Conservation (phyloP, 1,140 invertebrate genomes). For the Heliconius hewitsoni region DNA sequence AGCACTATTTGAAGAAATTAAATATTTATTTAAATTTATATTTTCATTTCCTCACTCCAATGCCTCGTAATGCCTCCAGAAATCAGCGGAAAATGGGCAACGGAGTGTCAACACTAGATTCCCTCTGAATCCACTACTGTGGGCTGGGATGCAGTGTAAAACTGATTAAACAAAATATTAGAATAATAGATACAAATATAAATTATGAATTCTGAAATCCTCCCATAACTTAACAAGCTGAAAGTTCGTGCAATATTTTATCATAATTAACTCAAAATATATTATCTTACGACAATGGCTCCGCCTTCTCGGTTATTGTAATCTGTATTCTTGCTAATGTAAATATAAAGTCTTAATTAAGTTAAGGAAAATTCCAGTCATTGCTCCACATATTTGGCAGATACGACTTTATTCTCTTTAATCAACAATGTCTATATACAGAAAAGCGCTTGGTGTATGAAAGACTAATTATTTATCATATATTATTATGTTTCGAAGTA, state of each 20-base stretch:
- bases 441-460: background rate
- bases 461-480: background rate
- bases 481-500: no score
- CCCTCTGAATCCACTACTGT: no score
- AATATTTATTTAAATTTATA: no score
- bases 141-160: no score
- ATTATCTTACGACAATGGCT: conserved; percentile 22
- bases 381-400: conserved; percentile 15
- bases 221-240: conserved; percentile 21
- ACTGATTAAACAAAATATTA: background rate
- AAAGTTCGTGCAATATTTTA: conserved; percentile 23
- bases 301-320: conserved; percentile 16
- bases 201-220: background rate
- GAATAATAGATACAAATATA: background rate
- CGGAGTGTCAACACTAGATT: no score
- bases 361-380: conserved; percentile 21
- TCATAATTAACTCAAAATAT: conserved; percentile 27
- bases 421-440: background rate
- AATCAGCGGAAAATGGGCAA: no score
- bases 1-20: no score
- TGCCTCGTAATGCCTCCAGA: no score
- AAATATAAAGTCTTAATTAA: conserved; percentile 25
- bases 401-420: conserved; percentile 18
- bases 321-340: conserved; percentile 21
- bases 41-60: no score